phyloP scores from a whole-genome alignment of 1,140 invertebrate species.

The Leucophenga varia region DNA sequence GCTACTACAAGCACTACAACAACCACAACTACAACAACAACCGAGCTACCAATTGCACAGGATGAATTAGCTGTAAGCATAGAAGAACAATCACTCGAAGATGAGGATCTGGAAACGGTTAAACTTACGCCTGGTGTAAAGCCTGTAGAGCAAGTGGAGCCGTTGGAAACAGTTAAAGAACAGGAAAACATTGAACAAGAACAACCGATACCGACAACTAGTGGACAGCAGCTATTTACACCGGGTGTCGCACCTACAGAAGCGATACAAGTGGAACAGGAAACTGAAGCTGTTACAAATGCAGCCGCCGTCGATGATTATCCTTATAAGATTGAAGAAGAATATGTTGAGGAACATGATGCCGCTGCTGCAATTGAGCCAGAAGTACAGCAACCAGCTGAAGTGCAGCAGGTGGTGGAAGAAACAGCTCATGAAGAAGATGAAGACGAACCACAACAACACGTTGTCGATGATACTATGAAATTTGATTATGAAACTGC shows the following conservation, averaged over 20 bases:
- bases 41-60: not conserved
- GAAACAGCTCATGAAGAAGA: constrained; percentile 17
- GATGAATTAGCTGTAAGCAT: constrained; percentile 38
- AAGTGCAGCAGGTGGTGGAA: constrained; percentile 7
- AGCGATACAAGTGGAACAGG: constrained; percentile 9
- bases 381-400: not conserved
- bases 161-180: too few species aligned
- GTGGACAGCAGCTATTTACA: constrained; percentile 32
- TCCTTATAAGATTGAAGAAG: constrained; percentile 52
- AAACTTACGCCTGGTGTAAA: constrained; percentile 24
- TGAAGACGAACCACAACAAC: constrained; percentile 1
- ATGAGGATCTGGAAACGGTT: constrained; percentile 27
- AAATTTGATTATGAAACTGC: constrained; percentile 52
- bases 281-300: constrained; percentile 25
- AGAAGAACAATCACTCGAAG: constrained; percentile 38
- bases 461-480: constrained; percentile 40
- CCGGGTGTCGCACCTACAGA: constrained; percentile 30
- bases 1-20: constrained; percentile 17
- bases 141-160: constrained; percentile 35
- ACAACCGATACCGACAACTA: constrained; percentile 23
- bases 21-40: constrained; percentile 6
- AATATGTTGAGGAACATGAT: constrained; percentile 41
- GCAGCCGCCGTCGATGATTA: constrained; percentile 40
- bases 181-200: too few species aligned
- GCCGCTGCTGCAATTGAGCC: constrained; percentile 10